Evolutionary conservation across 2,888 invertebrate genomes (phyloP).

Genomic region (Julus scandinavius): DNA sequence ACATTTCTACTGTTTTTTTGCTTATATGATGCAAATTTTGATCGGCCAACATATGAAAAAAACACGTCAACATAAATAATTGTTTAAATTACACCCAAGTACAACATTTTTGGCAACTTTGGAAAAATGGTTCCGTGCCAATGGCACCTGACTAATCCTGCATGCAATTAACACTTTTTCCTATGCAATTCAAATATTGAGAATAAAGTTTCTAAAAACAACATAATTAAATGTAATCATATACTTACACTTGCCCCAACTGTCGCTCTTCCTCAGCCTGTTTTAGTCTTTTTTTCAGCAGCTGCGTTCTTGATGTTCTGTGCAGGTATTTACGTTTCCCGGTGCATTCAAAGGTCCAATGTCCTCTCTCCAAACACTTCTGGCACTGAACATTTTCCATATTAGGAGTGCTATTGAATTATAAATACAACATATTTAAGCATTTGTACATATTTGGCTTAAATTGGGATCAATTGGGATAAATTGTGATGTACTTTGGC

Average conservation of each 20-base stretch:
- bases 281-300: constrained; percentile 77
- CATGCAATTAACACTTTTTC: too few relatives aligned
- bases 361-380: constrained; percentile 90
- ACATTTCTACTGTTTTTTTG: too few relatives aligned
- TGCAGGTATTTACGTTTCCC: constrained; percentile 89
- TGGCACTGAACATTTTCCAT: constrained; percentile 77
- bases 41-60: too few relatives aligned
- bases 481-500: too few relatives aligned
- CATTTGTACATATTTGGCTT: not conserved
- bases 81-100: too few relatives aligned
- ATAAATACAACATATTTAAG: not conserved
- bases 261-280: constrained; percentile 66
- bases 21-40: not conserved
- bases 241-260: constrained; percentile 55
- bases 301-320: constrained; percentile 83
- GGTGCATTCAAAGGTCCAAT: constrained; percentile 95
- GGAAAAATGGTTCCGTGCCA: too few relatives aligned
- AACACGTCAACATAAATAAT: too few relatives aligned
- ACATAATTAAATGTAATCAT: not conserved
- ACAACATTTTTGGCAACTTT: too few relatives aligned
- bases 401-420: not conserved
- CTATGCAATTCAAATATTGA: not conserved
- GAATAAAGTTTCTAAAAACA: not conserved
- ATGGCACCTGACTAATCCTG: too few relatives aligned
- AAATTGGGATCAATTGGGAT: too few relatives aligned